phyloP scores from a whole-genome alignment of 1,140 invertebrate species.

The honey bee (Apis mellifera) region Amel_HAv3.1 CM009939.2:10720501-10721000 shows the following conservation, averaged over 20 bases:
- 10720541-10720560: conserved; percentile 19
- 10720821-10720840: not conserved
- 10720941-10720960: conserved; percentile 25
- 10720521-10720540: not conserved
- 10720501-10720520: not conserved
- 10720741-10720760: not conserved
- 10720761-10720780: no score
- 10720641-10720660: conserved; percentile 41
- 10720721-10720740: not conserved
- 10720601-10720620: conserved; percentile 11
- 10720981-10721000: not conserved
- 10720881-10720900: not conserved
- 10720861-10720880: conserved; percentile 12
- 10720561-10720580: conserved; percentile 45
- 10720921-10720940: conserved; percentile 35
- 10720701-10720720: conserved; percentile 52
- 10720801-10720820: not conserved
- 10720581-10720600: conserved; percentile 55
- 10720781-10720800: not conserved
- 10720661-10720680: conserved; percentile 10
- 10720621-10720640: conserved; percentile 57
- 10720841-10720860: not conserved
- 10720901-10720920: not conserved
- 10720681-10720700: conserved; percentile 62
- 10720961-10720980: no score